Evolutionary conservation across 35 echinoderm and acorn worm species (phyloP).

Genomic region (Ophiothrix spiculata): DNA sequence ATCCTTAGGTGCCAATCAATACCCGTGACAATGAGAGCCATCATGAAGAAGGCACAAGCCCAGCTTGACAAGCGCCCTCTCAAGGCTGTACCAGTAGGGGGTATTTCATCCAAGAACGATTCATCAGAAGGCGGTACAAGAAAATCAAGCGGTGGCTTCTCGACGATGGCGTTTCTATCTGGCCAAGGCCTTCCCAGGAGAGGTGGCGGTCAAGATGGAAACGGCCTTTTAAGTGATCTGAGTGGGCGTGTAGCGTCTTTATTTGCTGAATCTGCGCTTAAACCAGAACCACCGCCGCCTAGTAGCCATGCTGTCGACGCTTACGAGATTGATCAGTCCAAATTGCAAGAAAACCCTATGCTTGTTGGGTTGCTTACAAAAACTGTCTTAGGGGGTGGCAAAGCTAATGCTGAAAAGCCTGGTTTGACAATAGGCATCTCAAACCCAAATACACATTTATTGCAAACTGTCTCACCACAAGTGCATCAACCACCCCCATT

Average conservation of each 20-base stretch:
- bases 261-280: conserved; percentile 13
- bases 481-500: neutral
- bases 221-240: conserved; percentile 63
- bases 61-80: conserved; percentile 45
- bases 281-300: neutral
- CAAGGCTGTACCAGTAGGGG: conserved; percentile 9
- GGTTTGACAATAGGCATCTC: conserved; percentile 11
- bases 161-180: neutral
- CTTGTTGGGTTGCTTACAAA: conserved; percentile 60
- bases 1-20: conserved; percentile 46
- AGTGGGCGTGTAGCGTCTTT: conserved; percentile 14
- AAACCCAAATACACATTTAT: conserved; percentile 35
- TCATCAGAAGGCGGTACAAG: neutral
- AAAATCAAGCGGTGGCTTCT: neutral
- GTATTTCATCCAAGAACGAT: neutral
- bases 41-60: conserved; percentile 72
- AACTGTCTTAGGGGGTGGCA: neutral
- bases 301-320: too few species aligned
- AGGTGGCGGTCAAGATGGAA: neutral
- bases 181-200: neutral
- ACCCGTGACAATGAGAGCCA: conserved; percentile 94
- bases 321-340: conserved; percentile 70
- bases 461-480: conserved; percentile 72
- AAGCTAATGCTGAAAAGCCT: neutral
- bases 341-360: conserved; percentile 93